Evolutionary conservation across 2,113 vertebrate genomes (phyloP), one percentile per base, ranked within the genome.

Genomic region (Hemicordylus capensis): DNA sequence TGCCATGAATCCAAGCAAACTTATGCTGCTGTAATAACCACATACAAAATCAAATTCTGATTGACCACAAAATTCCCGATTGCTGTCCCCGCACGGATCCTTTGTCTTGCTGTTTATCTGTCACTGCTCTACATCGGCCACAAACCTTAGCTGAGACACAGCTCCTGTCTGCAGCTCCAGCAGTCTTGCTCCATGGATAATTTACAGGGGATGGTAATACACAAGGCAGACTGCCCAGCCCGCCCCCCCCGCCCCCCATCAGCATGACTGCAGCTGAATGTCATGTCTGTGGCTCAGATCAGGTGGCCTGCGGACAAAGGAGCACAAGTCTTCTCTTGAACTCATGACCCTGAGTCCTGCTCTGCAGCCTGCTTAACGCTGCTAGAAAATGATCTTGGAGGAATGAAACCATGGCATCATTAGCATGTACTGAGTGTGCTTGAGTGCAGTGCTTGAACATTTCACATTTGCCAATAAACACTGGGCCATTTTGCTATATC

Each of bases 381-480:
- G 39, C 83, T 89, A 63, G 84, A 91, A 94, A 93, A 87, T 88
- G 81, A 90, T 77, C 86, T 89, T 67, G 76, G 85, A 89, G 72
- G 84, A 93, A 82, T 86, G 83, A 77, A 73, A 77, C 26, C 73
- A 2, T 56, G 61, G 76, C 37, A 89, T 83, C 89, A 93, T 89
- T 85, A 91, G 90, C 90, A 93, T 88, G 87, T 91, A n/a, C n/a
- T n/a, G n/a, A n/a, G n/a, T n/a, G 48, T 51, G 48, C 12, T 51
- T 51, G 12, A 51, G 12, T 8, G 12, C 48, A 51, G 48, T 51
- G 48, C 48, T 51, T 85, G 74, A 89, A 77, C 79, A 81, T 86
- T 91, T 85, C 89, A 88, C 56, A 81, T 84, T 85, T 28, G 2
- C 66, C 78, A 92, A 90, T 93, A 95, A 93, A 92, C 90, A 93